Conservation (phyloP, 2,888 invertebrate species). For the Xylocampa areola region DNA sequence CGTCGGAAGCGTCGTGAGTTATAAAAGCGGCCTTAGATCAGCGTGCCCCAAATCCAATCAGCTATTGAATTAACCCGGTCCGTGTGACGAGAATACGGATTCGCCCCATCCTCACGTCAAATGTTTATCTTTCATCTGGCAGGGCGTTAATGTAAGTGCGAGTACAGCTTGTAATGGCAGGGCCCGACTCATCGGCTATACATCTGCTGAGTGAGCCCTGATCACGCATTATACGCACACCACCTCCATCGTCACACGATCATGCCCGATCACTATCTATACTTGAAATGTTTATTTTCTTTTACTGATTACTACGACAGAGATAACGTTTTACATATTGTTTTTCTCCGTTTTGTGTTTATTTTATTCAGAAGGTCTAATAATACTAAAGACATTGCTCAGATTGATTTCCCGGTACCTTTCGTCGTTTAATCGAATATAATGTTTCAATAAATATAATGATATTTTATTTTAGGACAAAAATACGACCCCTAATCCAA, state of each 20-base stretch:
- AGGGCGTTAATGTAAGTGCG: conserved; percentile 84
- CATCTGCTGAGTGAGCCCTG: conserved; percentile 74
- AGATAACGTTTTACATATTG: conserved; percentile 9
- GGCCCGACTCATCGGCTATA: conserved; percentile 63
- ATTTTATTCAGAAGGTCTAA: conserved; percentile 30
- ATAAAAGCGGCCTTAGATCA: conserved; percentile 79
- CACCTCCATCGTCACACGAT: conserved; percentile 54
- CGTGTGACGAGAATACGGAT: conserved; percentile 89
- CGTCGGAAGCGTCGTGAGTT: conserved; percentile 64
- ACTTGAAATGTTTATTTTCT: conserved; percentile 45
- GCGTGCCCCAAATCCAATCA: conserved; percentile 89
- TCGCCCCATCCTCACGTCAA: conserved; percentile 86
- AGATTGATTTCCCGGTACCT: conserved; percentile 15
- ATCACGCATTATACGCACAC: conserved; percentile 61
- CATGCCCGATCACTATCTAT: conserved; percentile 54
- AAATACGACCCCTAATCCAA: conserved; percentile 10
- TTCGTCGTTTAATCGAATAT: conserved; percentile 27
- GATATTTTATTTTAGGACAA: conserved; percentile 28
- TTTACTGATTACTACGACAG: conserved; percentile 25
- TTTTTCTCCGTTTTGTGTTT: conserved; percentile 12
- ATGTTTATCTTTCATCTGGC: conserved; percentile 89
- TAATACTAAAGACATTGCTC: conserved; percentile 14
- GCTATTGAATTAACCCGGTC: conserved; percentile 89
- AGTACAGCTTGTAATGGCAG: conserved; percentile 79
- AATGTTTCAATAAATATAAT: conserved; percentile 39